These are phyloP conservation scores for Cheilosia vulpina DNA, from an alignment of 2,888 invertebrate genomes.

Conservation along the genomic window DNA sequence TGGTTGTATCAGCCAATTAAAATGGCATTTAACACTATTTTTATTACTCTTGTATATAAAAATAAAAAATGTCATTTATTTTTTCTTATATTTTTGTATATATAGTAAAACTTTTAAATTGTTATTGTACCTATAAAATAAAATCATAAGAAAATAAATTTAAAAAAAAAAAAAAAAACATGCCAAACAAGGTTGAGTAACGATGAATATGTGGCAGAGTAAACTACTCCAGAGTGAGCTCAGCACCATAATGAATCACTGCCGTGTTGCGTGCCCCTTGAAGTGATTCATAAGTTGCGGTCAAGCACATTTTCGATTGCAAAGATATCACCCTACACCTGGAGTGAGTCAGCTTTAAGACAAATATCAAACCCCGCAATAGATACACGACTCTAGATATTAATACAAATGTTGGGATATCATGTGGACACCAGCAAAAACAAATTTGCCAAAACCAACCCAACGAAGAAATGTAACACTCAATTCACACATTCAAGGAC, in stretches of 20 bases:
- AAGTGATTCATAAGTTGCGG: slow-evolving; percentile 21
- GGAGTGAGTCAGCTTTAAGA: slow-evolving; percentile 12
- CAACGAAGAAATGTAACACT: not conserved
- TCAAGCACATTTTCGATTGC: slow-evolving; percentile 3
- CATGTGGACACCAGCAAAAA: not conserved
- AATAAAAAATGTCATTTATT: too few species aligned
- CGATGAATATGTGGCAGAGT: not conserved
- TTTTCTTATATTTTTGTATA: too few species aligned
- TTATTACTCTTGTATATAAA: too few species aligned
- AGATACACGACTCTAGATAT: not conserved
- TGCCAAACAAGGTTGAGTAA: not conserved
- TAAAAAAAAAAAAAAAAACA: too few species aligned
- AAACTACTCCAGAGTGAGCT: not conserved
- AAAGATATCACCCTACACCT: not conserved
- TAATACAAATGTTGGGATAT: not conserved
- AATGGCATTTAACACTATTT: too few species aligned
- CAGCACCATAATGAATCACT: slow-evolving; percentile 5
- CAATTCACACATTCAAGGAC: slow-evolving; percentile 19
- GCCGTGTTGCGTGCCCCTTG: not conserved
- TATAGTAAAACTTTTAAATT: too few species aligned
- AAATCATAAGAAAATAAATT: too few species aligned
- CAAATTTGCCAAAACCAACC: not conserved
- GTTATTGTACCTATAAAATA: too few species aligned
- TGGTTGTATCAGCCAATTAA: too few species aligned
- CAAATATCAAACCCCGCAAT: not conserved